phyloP scores from a whole-genome alignment of 2,888 invertebrate species.

The Rhimphoctona megacephalus region DNA sequence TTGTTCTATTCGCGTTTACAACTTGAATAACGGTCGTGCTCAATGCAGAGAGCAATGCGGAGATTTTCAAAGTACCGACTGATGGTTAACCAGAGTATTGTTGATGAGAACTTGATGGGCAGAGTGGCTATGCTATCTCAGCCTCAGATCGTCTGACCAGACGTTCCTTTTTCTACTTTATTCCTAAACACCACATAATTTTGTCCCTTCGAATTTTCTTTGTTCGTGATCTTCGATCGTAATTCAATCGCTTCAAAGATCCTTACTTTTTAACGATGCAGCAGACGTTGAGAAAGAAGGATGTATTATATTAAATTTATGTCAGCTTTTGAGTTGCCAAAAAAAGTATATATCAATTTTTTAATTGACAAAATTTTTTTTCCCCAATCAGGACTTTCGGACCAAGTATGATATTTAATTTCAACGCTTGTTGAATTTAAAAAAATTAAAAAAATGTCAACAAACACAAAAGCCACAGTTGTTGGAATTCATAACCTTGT shows the following conservation, averaged over 20 bases:
- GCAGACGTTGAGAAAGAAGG: too few relatives aligned
- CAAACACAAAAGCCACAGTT: too few relatives aligned
- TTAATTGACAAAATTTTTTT: too few relatives aligned
- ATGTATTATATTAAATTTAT: too few relatives aligned
- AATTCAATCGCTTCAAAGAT: neutral
- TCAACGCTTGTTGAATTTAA: neutral
- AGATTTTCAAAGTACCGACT: slow-evolving; percentile 46
- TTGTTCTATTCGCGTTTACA: slow-evolving; percentile 36
- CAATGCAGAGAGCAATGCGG: slow-evolving; percentile 51
- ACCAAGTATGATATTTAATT: neutral
- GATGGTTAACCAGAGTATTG: slow-evolving; percentile 25
- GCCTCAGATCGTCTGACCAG: neutral
- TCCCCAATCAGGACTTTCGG: too few relatives aligned
- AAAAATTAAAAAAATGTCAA: too few relatives aligned
- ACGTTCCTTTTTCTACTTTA: slow-evolving; percentile 8
- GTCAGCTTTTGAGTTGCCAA: too few relatives aligned
- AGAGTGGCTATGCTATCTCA: neutral
- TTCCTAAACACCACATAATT: neutral
- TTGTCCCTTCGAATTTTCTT: neutral
- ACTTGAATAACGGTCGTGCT: slow-evolving; percentile 55
- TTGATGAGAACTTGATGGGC: slow-evolving; percentile 16
- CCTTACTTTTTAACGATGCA: neutral
- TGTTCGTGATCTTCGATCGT: neutral
- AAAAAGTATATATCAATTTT: too few relatives aligned
- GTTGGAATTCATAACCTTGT: too few relatives aligned